A percentile compares a stretch with the other conserved stretches of the same genome.
phyloP scores from a whole-genome alignment of 2,888 invertebrate genomes.

The Acronicta alni region DNA sequence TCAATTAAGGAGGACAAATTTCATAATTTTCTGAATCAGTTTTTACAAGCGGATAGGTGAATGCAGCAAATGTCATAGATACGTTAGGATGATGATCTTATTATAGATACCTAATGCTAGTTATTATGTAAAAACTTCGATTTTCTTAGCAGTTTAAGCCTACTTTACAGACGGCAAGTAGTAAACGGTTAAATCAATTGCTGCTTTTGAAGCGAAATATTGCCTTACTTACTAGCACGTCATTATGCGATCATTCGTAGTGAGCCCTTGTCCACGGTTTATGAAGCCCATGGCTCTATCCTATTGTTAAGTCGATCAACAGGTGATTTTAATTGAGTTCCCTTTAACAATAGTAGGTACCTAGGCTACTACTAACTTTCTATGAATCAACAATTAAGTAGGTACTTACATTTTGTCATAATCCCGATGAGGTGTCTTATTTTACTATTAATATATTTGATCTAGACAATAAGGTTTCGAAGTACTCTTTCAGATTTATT shows the following conservation, averaged over 20 bases:
- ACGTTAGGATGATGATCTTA: no score
- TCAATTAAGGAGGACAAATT: not conserved
- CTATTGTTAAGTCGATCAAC: constrained; percentile 68
- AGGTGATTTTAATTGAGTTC: constrained; percentile 79
- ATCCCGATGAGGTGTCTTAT: constrained; percentile 13
- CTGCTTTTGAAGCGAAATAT: constrained; percentile 13
- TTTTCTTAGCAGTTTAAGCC: no score
- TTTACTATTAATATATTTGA: constrained; percentile 11
- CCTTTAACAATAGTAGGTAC: constrained; percentile 50
- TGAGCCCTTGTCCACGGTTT: constrained; percentile 67
- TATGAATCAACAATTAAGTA: constrained; percentile 57
- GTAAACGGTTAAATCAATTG: no score
- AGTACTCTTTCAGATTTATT: constrained; percentile 6
- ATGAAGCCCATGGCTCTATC: constrained; percentile 68
- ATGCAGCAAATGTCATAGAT: no score
- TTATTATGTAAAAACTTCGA: no score
- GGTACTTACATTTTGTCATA: constrained; percentile 54
- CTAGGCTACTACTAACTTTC: constrained; percentile 49
- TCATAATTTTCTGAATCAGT: no score
- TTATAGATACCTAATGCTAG: no score
- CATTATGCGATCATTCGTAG: constrained; percentile 77
- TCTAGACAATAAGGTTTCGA: constrained; percentile 10
- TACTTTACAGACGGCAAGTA: no score
- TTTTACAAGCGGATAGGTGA: no score
- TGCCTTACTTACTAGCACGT: constrained; percentile 65